A percentile compares a stretch with the other conserved stretches of the same genome.
Evolutionary conservation across 2,888 invertebrate genomes (phyloP).

Genomic region (Agriopis aurantiaria): DNA sequence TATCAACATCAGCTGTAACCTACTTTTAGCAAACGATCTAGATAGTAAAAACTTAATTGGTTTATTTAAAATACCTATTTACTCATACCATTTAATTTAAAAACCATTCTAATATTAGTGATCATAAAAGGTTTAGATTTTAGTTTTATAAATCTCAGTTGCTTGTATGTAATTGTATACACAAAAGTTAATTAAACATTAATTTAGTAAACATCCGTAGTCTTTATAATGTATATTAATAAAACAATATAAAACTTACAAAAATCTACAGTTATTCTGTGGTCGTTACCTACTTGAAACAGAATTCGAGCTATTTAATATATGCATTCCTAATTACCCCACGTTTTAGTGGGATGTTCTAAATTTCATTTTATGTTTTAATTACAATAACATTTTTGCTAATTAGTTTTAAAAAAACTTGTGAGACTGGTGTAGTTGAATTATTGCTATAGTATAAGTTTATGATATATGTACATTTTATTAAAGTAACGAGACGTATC

Average conservation of each 20-base stretch:
- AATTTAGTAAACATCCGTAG: conserved; percentile 8
- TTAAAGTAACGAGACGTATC: conserved; percentile 15
- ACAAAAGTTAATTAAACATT: conserved; percentile 4
- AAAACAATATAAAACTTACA: conserved; percentile 10
- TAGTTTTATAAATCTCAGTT: not conserved
- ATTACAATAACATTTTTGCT: conserved; percentile 28
- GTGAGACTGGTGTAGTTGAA: conserved; percentile 8
- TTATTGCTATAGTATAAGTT: conserved; percentile 15
- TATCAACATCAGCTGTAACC: no score
- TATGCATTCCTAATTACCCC: conserved; percentile 23
- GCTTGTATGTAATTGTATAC: not conserved
- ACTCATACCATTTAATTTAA: not conserved
- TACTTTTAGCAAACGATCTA: not conserved
- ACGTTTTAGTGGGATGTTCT: conserved; percentile 24
- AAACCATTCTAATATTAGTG: not conserved
- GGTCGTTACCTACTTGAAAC: conserved; percentile 13
- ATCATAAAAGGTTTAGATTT: conserved; percentile 1
- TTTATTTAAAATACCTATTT: not conserved
- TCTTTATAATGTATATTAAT: not conserved
- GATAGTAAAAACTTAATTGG: not conserved
- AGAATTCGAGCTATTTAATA: conserved; percentile 14
- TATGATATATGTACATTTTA: conserved; percentile 12
- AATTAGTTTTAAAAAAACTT: conserved; percentile 22
- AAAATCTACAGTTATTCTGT: conserved; percentile 10
- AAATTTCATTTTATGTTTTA: conserved; percentile 27